Percentiles rank a stretch among this genome's conserved stretches.
phyloP scores from a whole-genome alignment of 2,888 invertebrate genomes.

The Rhabditoides inermis region DNA sequence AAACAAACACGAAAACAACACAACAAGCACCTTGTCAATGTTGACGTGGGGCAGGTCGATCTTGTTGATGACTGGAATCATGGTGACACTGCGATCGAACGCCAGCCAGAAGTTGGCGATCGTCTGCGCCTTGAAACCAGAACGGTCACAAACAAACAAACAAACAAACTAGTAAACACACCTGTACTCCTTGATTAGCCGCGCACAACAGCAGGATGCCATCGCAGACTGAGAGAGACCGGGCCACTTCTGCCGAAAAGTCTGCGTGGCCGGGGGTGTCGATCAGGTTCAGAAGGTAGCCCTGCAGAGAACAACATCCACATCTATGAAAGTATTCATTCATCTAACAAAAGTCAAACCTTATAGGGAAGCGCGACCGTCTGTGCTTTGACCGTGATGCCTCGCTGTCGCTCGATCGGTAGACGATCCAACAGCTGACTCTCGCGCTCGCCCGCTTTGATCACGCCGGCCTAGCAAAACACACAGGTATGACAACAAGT shows the following conservation, averaged over 20 bases:
- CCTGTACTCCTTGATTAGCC: slow-evolving; percentile 66
- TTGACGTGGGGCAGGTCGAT: slow-evolving; percentile 85
- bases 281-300: slow-evolving; percentile 70
- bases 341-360: slow-evolving; percentile 52
- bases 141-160: too few relatives aligned
- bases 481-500: background rate
- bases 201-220: slow-evolving; percentile 88
- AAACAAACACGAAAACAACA: too few relatives aligned
- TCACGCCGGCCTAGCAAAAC: slow-evolving; percentile 7
- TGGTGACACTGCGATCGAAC: slow-evolving; percentile 69
- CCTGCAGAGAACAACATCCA: slow-evolving; percentile 12
- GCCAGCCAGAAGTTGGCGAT: slow-evolving; percentile 91
- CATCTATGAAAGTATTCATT: background rate
- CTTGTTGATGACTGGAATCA: slow-evolving; percentile 90
- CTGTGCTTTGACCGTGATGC: slow-evolving; percentile 96
- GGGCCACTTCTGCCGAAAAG: slow-evolving; percentile 61
- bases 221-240: slow-evolving; percentile 84
- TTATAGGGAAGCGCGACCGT: slow-evolving; percentile 72
- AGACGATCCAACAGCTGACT: slow-evolving; percentile 23
- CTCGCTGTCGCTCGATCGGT: slow-evolving; percentile 82
- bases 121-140: slow-evolving; percentile 88
- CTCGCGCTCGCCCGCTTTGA: slow-evolving; percentile 22
- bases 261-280: slow-evolving; percentile 97
- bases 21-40: slow-evolving; percentile 63
- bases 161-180: background rate